Evolutionary conservation across 2,888 invertebrate genomes (phyloP), one percentile per base, ranked within the genome.

Genomic region (Pachycephus smyrnensis): DNA sequence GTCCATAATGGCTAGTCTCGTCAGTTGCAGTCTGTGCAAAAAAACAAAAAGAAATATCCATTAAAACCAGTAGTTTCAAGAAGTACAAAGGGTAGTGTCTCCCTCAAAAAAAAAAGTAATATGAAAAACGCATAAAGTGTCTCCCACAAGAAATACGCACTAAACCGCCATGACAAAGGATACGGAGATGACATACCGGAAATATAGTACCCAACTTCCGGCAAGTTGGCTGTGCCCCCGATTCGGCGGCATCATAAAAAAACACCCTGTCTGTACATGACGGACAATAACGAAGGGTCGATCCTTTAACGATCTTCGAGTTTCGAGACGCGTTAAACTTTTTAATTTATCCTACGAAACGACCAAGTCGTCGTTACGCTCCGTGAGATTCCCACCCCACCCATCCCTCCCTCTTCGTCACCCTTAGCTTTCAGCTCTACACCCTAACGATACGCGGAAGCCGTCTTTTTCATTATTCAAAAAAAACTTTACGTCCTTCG

Each of bases 231-330:
- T 55, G 55, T 55, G 55, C 55, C 9, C 9, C 55, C 6, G 9
- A 55, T 55, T 9, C 1, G 23, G 1, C 55, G 23, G 0, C 9
- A 2, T 23, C 9, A 55, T 55, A 23, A 55, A 23, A 55, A 23
- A 55, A 3, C 55, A 23, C 55, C 55, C 2, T 23, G 23, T 55
- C 55, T 23, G 23, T 55, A 55, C 23, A 23, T 23, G 55, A 15
- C 55, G 55, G 55, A 9, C 55, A 23, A 55, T 55, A 55, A 55
- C 55, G 55, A 55, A 55, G 23, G 23, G 9, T 55, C 86, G 86
- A 88, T 85, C 87, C 84, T 89, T 89, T 88, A 89, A 89, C 87
- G 89, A 87, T 85, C 86, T 78, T 76, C 78, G 76, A 82, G 79
- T 71, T 55, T 71, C n/a, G 71, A 71, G 12, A n/a, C 6, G 31